Base-by-base conservation (phyloP, 2,797 vertebrate genomes). In the Pangasius larnaudii region DNA sequence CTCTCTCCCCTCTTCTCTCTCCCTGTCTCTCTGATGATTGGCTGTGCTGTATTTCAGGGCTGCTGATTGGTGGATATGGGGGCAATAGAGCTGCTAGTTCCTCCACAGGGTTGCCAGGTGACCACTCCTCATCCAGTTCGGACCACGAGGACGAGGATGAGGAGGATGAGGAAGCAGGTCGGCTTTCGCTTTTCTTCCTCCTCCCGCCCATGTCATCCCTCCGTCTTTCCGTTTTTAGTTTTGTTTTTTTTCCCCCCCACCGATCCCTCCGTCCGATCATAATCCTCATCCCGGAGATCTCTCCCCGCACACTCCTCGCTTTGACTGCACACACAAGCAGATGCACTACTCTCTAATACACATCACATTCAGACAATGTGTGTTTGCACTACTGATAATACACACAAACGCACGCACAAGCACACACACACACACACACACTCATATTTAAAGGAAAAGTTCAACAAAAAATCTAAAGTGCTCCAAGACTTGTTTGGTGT, bases 121-220 rank as follows among this genome's bases (percentile, higher is more conserved):
- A 97, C 95, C 97, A 96, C 95, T 99, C 97, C 95, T 98, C 98
- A 97, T 99, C 98, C 96, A 96, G 97, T 97, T 98, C 98, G 95
- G 98, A 99, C 95, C 98, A 98, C 94, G 98, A 97, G 91, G 98
- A 97, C 95, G 97, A 98, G 94, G 98, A 97, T 91, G 97, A 97
- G 91, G 97, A 98, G 95, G 98, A 99, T 97, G 98, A 99, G 97
- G 98, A 99, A 99, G 98, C 98, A 99, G 98, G 98, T 99, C 97
- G 97, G 98, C 97, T 97, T 96, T 96, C 95, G 97, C 96, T 97
- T 97, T 97, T 96, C 95, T 95, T 94, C 88, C 95, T 91, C 92
- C 90, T 92, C 89, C 92, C 93, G 92, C 61, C 85, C 75, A 58
- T 80, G 75, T 80, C 89, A 85, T 89, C 58, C 86, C 61, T 72